Conservation (phyloP, 2,113 vertebrate species). For the Chionodraco myersi region DNA sequence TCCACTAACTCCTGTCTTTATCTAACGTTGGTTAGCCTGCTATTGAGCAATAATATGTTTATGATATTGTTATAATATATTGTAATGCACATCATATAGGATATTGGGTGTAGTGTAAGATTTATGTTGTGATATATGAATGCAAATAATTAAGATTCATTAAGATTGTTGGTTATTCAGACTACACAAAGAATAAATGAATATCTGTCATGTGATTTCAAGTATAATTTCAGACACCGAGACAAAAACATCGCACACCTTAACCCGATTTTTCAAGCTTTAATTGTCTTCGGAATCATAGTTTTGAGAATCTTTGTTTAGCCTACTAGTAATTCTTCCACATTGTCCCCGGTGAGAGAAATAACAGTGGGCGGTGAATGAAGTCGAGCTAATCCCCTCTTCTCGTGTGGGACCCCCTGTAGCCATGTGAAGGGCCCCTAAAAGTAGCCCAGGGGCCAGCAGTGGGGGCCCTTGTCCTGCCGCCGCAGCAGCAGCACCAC, state of each 20-base stretch:
- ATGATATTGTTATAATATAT: neutral
- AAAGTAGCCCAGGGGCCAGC: constrained; percentile 29
- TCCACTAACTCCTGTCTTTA: neutral
- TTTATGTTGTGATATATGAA: neutral
- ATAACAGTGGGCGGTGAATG: constrained; percentile 24
- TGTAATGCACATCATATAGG: too few relatives aligned
- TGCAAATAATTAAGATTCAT: neutral
- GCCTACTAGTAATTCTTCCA: neutral
- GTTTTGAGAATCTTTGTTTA: neutral
- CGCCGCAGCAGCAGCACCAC: constrained; percentile 76
- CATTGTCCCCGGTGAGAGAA: constrained; percentile 7
- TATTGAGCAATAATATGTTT: neutral
- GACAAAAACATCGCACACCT: neutral
- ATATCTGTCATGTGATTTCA: neutral
- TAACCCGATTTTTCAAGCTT: neutral
- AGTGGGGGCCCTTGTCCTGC: constrained; percentile 39
- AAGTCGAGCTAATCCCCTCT: constrained; percentile 20
- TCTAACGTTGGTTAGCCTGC: neutral
- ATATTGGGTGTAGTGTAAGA: neutral
- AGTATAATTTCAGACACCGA: neutral
- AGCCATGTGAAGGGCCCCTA: constrained; percentile 15
- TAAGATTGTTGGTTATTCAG: neutral
- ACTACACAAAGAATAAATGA: neutral
- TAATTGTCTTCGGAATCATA: neutral
- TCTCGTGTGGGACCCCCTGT: constrained; percentile 3